phyloP scores from a whole-genome alignment of 2,113 vertebrate species.

The Micromys minutus region DNA sequence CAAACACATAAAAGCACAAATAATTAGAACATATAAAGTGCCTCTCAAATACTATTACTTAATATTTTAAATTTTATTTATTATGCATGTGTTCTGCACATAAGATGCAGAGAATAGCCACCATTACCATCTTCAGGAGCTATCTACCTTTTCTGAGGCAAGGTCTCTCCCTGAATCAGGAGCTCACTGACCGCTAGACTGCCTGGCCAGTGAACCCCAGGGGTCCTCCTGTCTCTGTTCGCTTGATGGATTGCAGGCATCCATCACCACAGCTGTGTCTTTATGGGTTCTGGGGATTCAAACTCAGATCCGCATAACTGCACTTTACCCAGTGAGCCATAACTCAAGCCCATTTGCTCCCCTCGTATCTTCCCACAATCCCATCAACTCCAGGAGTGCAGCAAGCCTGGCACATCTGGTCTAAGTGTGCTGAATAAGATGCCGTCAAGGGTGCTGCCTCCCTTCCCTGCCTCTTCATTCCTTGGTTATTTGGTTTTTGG shows the following conservation, averaged over 20 bases:
- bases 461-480: background rate
- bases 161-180: background rate
- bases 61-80: background rate
- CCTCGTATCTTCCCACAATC: background rate
- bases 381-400: background rate
- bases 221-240: background rate
- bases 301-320: background rate
- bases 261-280: background rate
- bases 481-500: no score
- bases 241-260: background rate
- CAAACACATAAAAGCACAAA: background rate
- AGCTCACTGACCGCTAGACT: no score
- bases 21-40: background rate
- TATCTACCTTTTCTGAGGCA: background rate
- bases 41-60: background rate
- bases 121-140: background rate
- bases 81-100: background rate
- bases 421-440: background rate
- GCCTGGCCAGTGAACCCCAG: background rate
- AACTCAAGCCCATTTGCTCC: background rate
- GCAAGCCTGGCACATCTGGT: background rate
- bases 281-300: background rate
- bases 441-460: background rate
- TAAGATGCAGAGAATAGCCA: background rate
- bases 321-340: background rate